Percentiles rank a stretch among this genome's conserved stretches.
Conservation (phyloP, 2,113 vertebrate species). For the Dipodomys ordii region DNA sequence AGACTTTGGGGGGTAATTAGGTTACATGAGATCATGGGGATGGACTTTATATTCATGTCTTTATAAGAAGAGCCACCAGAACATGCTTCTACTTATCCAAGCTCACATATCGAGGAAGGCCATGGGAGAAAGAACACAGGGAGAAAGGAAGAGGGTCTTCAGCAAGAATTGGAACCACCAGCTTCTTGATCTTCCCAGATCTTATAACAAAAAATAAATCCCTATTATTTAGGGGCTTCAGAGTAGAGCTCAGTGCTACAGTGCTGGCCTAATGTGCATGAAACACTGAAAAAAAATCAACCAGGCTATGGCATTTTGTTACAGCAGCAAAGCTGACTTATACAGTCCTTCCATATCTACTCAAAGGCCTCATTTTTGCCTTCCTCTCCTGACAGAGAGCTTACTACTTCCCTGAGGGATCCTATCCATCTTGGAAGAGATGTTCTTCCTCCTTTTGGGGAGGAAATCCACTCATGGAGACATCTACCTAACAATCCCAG, state of each 20-base stretch:
- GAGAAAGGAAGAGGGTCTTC: background rate
- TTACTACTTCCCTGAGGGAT: background rate
- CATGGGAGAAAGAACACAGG: background rate
- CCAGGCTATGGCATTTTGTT: background rate
- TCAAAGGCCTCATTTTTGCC: background rate
- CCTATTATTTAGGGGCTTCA: background rate
- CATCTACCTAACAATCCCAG: background rate
- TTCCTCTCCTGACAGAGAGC: background rate
- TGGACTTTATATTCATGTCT: background rate
- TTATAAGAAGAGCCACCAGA: background rate
- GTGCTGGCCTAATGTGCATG: background rate
- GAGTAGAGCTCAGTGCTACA: background rate
- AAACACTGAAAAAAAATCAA: background rate
- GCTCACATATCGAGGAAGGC: background rate
- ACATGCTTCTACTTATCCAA: background rate
- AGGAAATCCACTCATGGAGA: background rate
- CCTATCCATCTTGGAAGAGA: background rate
- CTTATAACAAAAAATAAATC: background rate
- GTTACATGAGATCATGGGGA: background rate
- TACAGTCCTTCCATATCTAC: background rate
- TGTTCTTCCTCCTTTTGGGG: background rate
- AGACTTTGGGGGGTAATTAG: background rate
- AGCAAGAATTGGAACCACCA: background rate
- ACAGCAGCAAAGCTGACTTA: background rate
- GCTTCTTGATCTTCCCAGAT: background rate